Evolutionary conservation across 2,113 vertebrate genomes (phyloP), one percentile per base, ranked within the genome.

Genomic region (Aythya baeri): DNA sequence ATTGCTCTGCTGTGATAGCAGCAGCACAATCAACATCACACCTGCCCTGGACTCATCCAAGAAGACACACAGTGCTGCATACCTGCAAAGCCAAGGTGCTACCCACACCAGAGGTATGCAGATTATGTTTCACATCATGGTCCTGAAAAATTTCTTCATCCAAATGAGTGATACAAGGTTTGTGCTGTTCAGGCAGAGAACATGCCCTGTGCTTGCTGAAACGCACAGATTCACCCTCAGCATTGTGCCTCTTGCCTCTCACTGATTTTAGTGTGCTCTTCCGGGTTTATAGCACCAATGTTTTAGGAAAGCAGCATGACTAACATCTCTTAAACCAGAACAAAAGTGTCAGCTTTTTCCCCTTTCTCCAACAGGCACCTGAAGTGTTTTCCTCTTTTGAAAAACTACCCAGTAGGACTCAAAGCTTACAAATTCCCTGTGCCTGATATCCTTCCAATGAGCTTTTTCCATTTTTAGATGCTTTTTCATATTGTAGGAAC

Each of bases 181-280:
- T 52, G 43, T 12, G 2, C 34, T 36, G 25, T 4, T 84, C 20
- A 16, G 59, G 23, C 5, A 58, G n/a, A 83, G 16, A 62, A 36
- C 0, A 0, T 62, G 29, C 4, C 16, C 38, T 44, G 1, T 0
- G 0, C 54, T 26, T n/a, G 18, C 11, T 84, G 62, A 10, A 75
- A 41, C 23, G 54, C 49, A 73, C 11, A 77, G 32, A 50, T 67
- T 87, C 26, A 25, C 7, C n/a, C 11, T 50, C 72, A 67, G 36
- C 41, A 2, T 14, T 44, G n/a, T 63, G 36, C 14, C n/a, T 79
- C 44, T 66, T 55, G 16, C 13, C 5, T 58, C 38, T 38, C 75
- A 34, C 29, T 8, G 14, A 2, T 80, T 81, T 82, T 36, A 29
- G 5, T 43, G 17, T 55, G 7, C 31, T 81, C 3, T 71, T 44